Evolutionary conservation across 2,113 vertebrate genomes (phyloP), one percentile per base, ranked within the genome.

Genomic region (Mesoclemmys tuberculata): DNA sequence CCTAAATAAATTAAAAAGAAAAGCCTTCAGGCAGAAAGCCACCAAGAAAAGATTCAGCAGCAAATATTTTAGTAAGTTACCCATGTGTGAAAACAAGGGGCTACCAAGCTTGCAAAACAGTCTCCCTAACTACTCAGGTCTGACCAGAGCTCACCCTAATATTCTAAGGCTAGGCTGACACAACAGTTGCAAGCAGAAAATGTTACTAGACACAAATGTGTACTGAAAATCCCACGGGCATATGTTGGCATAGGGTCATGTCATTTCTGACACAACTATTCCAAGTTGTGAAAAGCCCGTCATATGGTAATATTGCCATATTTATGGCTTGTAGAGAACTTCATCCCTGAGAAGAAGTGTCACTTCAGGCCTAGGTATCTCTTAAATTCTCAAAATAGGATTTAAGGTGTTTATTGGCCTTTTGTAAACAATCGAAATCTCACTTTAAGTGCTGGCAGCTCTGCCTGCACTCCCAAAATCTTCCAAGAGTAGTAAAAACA

Each of bases 381-480:
- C 48, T 79, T 80, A 51, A 78, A 51, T 80, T 88, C 52, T 61
- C 91, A 94, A 86, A 93, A 61, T 13, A 54, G 75, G 82, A n/a
- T 31, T 44, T 13, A 80, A 89, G 35, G 2, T 29, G 54, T 77
- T 93, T 68, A 19, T 8, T 46, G 14, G 0, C 49, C 91, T 75
- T 80, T 38, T 18, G 0, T 10, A 54, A 48, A 24, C 29, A 49
- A 51, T 55, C 75, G 84, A 52, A 86, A 85, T 46, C 71, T 41
- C 91, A 93, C 55, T 41, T 84, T 90, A 84, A 55, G 82, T 89
- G 56, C 74, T 87, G 71, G 78, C 86, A 95, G 84, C 44, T 92
- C 55, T 21, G 49, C 9, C 71, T 87, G 52, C 2, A 87, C 71
- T 38, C 87, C 87, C 71, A 71, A 64, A 85, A 74, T 0, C 1